Conservation (phyloP, 2,797 vertebrate species). For the Melanotaenia pygmaea region DNA sequence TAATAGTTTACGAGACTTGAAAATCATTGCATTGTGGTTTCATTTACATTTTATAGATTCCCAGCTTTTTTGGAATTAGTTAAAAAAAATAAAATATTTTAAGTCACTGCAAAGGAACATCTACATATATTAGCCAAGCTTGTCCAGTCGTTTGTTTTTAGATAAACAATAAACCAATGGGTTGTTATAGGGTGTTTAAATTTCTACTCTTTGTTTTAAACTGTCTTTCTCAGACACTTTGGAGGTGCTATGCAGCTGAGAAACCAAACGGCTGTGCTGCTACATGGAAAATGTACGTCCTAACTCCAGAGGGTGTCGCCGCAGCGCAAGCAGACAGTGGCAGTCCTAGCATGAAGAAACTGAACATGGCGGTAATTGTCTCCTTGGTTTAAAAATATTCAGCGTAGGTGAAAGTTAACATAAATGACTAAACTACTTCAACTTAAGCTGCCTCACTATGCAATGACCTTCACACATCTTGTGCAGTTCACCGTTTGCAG, state of each 20-base stretch:
- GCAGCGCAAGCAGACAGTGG: constrained; percentile 72
- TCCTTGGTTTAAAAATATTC: neutral
- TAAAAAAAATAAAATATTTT: neutral
- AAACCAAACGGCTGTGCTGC: constrained; percentile 84
- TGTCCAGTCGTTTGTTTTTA: neutral
- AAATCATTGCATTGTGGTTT: no score
- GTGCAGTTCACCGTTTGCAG: constrained; percentile 62
- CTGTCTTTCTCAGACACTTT: constrained; percentile 84
- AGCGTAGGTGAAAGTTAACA: neutral
- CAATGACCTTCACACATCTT: neutral
- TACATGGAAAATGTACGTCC: constrained; percentile 90
- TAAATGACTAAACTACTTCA: neutral
- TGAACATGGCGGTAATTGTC: constrained; percentile 78
- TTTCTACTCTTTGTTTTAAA: neutral
- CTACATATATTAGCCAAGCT: neutral
- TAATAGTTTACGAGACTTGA: no score
- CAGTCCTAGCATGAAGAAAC: constrained; percentile 82
- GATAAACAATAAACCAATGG: neutral
- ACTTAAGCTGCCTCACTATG: neutral
- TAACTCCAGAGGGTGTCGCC: constrained; percentile 74
- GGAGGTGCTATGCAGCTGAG: constrained; percentile 91
- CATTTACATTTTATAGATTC: neutral
- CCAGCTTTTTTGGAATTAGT: neutral
- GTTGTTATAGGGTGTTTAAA: neutral
- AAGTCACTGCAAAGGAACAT: neutral